Conservation (phyloP, 2,797 vertebrate species). For the Microctenopoma lineatum region DNA sequence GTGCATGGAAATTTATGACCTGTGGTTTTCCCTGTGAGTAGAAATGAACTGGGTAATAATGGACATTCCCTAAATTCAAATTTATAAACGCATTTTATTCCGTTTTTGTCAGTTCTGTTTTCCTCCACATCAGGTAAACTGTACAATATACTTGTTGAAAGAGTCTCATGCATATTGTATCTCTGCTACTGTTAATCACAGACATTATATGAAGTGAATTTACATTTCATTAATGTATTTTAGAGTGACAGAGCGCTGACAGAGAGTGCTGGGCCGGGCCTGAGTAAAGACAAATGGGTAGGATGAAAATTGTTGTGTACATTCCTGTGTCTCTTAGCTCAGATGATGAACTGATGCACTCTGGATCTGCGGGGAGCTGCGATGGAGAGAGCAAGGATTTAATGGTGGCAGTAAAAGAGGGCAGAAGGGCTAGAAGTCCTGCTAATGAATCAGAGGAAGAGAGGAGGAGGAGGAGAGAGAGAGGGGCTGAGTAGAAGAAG, state of each 20-base stretch:
- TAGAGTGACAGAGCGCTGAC: conserved; percentile 29
- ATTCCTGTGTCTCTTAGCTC: conserved; percentile 46
- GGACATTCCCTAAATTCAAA: background rate
- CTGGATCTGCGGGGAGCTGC: conserved; percentile 46
- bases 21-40: background rate
- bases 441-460: conserved; percentile 68
- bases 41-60: conserved; percentile 6
- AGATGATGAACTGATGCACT: conserved; percentile 62
- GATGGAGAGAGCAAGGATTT: conserved; percentile 66
- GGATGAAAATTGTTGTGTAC: conserved; percentile 53
- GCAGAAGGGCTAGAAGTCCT: conserved; percentile 38
- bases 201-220: conserved; percentile 43
- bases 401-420: conserved; percentile 74
- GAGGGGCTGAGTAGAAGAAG: conserved; percentile 6
- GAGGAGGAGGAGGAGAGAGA: background rate
- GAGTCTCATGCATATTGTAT: background rate
- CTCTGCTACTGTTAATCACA: conserved; percentile 35
- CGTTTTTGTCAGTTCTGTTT: background rate
- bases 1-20: background rate
- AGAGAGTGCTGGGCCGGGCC: conserved; percentile 6
- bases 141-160: background rate
- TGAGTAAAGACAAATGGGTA: conserved; percentile 25
- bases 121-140: background rate
- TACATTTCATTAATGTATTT: conserved; percentile 51
- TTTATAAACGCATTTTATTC: conserved; percentile 4